phyloP scores from a whole-genome alignment of 2,797 vertebrate species.

The Botia almorhae region DNA sequence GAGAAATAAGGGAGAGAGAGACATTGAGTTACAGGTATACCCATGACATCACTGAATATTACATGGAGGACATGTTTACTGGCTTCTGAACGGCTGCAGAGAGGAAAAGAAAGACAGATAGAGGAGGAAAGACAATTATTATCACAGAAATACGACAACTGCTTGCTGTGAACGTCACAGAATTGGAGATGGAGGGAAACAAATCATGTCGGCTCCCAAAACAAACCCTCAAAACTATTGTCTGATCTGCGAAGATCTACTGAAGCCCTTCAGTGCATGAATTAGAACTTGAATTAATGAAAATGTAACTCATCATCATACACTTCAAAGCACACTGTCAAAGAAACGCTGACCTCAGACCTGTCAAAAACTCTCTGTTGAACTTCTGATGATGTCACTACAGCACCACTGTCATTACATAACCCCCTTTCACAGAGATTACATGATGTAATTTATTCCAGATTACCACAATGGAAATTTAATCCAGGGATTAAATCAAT shows the following conservation, averaged over 20 bases:
- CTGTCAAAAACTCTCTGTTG: constrained; percentile 2
- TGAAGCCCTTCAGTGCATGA: no score
- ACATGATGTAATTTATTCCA: constrained; percentile 68
- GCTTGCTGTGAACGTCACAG: no score
- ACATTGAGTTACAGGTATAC: constrained; percentile 55
- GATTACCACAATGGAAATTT: constrained; percentile 64
- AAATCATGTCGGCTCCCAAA: constrained; percentile 24
- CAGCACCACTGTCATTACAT: constrained; percentile 9
- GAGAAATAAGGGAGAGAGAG: constrained; percentile 48
- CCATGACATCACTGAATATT: constrained; percentile 48
- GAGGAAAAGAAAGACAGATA: constrained; percentile 48
- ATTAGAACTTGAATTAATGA: no score
- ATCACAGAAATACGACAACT: constrained; percentile 12
- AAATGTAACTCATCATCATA: neutral
- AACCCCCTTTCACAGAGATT: constrained; percentile 44
- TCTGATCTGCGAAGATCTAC: neutral
- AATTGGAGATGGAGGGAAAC: neutral
- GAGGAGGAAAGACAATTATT: constrained; percentile 57
- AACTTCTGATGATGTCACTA: constrained; percentile 14
- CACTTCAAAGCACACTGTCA: neutral
- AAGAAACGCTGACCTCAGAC: neutral
- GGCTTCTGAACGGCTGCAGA: constrained; percentile 63
- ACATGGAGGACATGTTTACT: constrained; percentile 47
- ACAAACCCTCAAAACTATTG: neutral
- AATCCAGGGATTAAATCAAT: constrained; percentile 63